Base-by-base conservation (phyloP, 2,113 vertebrate genomes). In the Oncorhynchus tshawytscha region DNA sequence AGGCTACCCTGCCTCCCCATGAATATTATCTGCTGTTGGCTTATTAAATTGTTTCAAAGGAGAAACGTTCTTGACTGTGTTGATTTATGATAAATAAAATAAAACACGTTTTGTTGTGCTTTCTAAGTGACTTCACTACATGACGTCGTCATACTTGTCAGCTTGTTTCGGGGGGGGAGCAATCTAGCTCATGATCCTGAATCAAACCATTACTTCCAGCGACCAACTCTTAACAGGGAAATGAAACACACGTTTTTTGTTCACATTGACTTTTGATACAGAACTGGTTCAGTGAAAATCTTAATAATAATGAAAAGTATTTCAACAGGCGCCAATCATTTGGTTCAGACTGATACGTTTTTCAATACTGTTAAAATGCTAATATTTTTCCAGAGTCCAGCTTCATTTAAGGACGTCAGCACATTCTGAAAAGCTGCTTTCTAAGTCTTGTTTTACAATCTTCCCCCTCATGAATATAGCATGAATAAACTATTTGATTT, bases 401-500 rank as follows among this genome's bases (percentile, higher is more conserved):
- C 77, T 59, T 78, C 85, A 81, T 85, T 82, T 66, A 84, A 83
- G 70, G 80, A 78, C 73, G 81, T 84, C 84, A 79, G 81, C 75
- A 67, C 51, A 84, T 82, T 39, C 65, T 72, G 74, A 77, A 88
- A 79, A 81, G 57, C 70, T 74, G 75, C 78, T 67, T 79, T 71
- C 73, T 75, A 73, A 73, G 39, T 27, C 76, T 59, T 67, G 60
- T 34, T 67, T 78, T 72, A 29, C 64, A 70, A 71, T 76, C 77
- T 39, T 75, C 67, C 65, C 73, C 72, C 20, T 83, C 65, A 78
- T 80, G 73, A 82, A 77, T 72, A 67, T 39, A 51, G 81, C 80
- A 70, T 75, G 75, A 86, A 86, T 80, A 83, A 84, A 83, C 59
- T 76, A 78, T 88, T 72, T 79, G 78, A 78, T 82, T 82, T 87